A percentile compares a stretch with the other conserved stretches of the same genome.
phyloP scores from a whole-genome alignment of 2,113 vertebrate genomes.

The Trematomus loennbergii region DNA sequence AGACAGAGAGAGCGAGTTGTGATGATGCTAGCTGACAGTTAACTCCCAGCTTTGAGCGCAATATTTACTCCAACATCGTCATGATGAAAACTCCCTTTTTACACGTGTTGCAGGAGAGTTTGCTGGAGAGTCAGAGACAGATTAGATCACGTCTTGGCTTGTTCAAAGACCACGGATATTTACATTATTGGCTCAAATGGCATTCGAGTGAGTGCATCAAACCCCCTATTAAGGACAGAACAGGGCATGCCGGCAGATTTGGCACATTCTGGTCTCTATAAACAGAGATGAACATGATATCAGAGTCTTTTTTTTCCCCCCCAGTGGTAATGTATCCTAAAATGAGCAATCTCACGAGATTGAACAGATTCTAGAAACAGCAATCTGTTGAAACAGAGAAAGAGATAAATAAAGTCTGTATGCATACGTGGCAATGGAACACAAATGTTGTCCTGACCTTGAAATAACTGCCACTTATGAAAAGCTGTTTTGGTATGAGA shows the following conservation, averaged over 20 bases:
- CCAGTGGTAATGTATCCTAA: constrained; percentile 44
- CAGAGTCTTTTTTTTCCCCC: neutral
- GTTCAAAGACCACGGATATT: constrained; percentile 74
- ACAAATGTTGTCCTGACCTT: constrained; percentile 79
- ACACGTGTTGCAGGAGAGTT: constrained; percentile 41
- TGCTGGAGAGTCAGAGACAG: constrained; percentile 50
- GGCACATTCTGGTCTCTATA: constrained; percentile 45
- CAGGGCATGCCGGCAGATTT: constrained; percentile 62
- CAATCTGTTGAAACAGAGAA: constrained; percentile 37
- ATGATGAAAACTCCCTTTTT: constrained; percentile 43
- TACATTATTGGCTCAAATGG: constrained; percentile 77
- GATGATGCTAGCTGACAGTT: constrained; percentile 69
- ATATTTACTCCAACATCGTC: constrained; percentile 53
- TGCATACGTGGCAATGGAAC: constrained; percentile 40
- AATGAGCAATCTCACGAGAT: constrained; percentile 51
- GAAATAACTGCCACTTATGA: constrained; percentile 76
- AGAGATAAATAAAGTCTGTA: constrained; percentile 41
- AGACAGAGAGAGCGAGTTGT: constrained; percentile 43
- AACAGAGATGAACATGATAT: constrained; percentile 57
- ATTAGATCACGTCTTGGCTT: constrained; percentile 73
- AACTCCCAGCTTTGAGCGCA: constrained; percentile 61
- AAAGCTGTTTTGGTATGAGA: constrained; percentile 80
- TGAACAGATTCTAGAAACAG: constrained; percentile 41
- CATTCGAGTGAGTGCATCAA: constrained; percentile 62
- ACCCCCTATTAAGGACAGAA: constrained; percentile 63